Conservation (phyloP, 2,888 invertebrate genomes). For the Orthosia gracilis region DNA sequence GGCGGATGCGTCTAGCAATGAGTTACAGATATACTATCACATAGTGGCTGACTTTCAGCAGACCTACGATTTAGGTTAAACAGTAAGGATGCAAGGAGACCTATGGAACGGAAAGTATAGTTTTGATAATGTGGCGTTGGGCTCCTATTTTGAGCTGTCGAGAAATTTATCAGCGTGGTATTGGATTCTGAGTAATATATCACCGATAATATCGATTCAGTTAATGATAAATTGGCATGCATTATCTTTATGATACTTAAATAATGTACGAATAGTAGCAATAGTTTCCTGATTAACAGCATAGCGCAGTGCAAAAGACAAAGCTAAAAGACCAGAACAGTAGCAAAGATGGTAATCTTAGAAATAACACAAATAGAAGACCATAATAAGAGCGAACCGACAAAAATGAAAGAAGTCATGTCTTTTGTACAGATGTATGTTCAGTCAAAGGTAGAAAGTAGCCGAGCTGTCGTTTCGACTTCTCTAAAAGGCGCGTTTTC, state of each 20-base stretch:
- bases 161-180: conserved; percentile 12
- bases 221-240: conserved; percentile 13
- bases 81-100: background rate
- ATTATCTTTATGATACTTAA: conserved; percentile 13
- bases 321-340: background rate
- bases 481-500: conserved; percentile 1
- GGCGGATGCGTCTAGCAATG: background rate
- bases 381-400: background rate
- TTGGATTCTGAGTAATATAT: conserved; percentile 9
- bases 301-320: background rate
- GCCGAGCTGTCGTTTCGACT: background rate
- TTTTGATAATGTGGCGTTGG: background rate
- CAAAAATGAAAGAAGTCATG: conserved; percentile 15
- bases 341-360: background rate
- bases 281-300: background rate
- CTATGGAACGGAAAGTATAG: background rate
- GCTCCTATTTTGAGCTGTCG: background rate
- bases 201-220: conserved; percentile 18
- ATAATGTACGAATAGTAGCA: background rate
- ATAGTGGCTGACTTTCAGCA: background rate
- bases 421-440: conserved; percentile 1
- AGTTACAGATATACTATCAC: background rate
- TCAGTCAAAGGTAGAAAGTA: background rate
- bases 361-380: background rate
- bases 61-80: background rate